Conservation (phyloP, 2,797 vertebrate genomes). For the Helicolenus hilgendorfi region DNA sequence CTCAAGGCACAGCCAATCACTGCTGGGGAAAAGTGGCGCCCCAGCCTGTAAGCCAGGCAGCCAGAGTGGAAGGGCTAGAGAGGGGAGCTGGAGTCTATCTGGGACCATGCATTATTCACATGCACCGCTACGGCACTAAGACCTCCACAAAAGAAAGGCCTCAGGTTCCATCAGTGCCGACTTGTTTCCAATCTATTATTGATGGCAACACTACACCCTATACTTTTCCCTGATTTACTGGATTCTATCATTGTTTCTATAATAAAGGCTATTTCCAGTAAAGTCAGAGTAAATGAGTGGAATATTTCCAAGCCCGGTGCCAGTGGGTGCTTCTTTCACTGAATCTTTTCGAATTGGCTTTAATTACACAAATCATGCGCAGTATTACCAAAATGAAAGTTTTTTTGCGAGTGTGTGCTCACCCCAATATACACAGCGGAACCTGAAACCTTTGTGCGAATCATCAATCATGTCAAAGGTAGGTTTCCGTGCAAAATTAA, state of each 20-base stretch:
- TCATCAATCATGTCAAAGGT: constrained; percentile 77
- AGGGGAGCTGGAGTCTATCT: constrained; percentile 81
- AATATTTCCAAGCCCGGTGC: constrained; percentile 79
- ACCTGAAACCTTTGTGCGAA: constrained; percentile 58
- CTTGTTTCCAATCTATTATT: constrained; percentile 91
- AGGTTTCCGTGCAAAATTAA: constrained; percentile 73
- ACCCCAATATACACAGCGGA: constrained; percentile 24
- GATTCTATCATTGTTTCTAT: constrained; percentile 89
- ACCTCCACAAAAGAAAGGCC: constrained; percentile 87
- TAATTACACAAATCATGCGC: constrained; percentile 61
- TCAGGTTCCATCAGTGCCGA: constrained; percentile 87
- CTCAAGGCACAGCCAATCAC: constrained; percentile 87
- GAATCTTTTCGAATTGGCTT: constrained; percentile 52
- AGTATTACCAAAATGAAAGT: constrained; percentile 21
- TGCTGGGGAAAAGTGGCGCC: constrained; percentile 80
- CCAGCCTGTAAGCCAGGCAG: constrained; percentile 74
- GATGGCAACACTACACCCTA: constrained; percentile 89
- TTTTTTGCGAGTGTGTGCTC: background rate
- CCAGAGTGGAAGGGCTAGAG: constrained; percentile 74
- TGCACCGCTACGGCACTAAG: constrained; percentile 85
- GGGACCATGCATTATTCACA: constrained; percentile 90
- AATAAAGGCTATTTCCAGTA: constrained; percentile 87
- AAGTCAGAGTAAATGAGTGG: constrained; percentile 77
- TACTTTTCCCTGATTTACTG: constrained; percentile 90
- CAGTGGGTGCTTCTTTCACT: constrained; percentile 50